A percentile compares a stretch with the other conserved stretches of the same genome.
phyloP scores from a whole-genome alignment of 2,888 invertebrate species.

The Euplagia quadripunctaria region DNA sequence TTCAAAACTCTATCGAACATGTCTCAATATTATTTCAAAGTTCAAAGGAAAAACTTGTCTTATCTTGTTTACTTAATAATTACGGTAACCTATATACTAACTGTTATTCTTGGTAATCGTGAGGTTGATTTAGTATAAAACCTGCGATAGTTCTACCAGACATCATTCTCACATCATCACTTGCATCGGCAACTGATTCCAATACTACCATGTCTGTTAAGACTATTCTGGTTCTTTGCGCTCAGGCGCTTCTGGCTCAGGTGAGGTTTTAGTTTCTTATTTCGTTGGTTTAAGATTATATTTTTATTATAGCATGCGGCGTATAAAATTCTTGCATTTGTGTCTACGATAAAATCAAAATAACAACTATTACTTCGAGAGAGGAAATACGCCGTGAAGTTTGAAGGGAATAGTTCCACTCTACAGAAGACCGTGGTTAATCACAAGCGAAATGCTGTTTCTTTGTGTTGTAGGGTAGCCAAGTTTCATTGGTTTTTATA shows the following conservation, averaged over 20 bases:
- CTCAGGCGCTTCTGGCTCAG: conserved; percentile 46
- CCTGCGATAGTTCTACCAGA: not conserved
- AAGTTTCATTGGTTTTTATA: too few relatives aligned
- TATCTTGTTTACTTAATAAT: conserved; percentile 6
- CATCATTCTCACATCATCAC: conserved; percentile 17
- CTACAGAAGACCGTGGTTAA: too few relatives aligned
- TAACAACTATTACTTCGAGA: too few relatives aligned
- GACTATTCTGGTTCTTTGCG: conserved; percentile 36
- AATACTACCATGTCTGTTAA: conserved; percentile 41
- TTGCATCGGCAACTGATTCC: conserved; percentile 28
- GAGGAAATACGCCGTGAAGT: too few relatives aligned
- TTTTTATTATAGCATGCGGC: too few relatives aligned
- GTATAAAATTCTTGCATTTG: too few relatives aligned
- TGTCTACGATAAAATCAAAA: too few relatives aligned
- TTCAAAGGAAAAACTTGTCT: conserved; percentile 6
- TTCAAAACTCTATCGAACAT: not conserved
- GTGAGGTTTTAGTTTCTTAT: conserved; percentile 24
- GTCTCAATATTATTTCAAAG: not conserved
- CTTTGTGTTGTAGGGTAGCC: too few relatives aligned
- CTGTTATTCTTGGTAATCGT: conserved; percentile 1
- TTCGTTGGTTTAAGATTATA: not conserved
- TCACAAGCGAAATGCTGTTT: too few relatives aligned
- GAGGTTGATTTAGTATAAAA: conserved; percentile 31
- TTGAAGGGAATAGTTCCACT: too few relatives aligned
- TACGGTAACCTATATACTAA: not conserved